Percentiles rank a stretch among this genome's conserved stretches.
These are phyloP conservation scores for Lophius piscatorius DNA, from an alignment of 2,113 vertebrate genomes.

Conservation along the genomic window DNA sequence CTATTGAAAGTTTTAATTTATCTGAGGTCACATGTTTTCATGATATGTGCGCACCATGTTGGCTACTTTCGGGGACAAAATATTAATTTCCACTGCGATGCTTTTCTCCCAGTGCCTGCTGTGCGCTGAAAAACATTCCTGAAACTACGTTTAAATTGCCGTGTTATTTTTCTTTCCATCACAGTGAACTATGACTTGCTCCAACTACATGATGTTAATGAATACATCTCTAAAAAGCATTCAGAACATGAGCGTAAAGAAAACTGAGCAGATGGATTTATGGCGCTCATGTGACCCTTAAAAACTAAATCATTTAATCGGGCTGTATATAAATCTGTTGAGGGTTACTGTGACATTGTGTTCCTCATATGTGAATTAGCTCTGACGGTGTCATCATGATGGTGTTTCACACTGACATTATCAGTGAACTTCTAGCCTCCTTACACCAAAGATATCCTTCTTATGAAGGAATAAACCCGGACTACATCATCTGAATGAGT, in stretches of 20 bases:
- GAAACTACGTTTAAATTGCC: constrained; percentile 33
- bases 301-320: background rate
- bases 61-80: constrained; percentile 26
- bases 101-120: constrained; percentile 36
- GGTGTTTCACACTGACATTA: constrained; percentile 10
- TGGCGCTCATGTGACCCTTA: background rate
- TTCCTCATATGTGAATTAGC: constrained; percentile 2
- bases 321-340: background rate
- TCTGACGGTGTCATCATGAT: constrained; percentile 32
- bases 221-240: constrained; percentile 6
- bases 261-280: background rate
- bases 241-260: background rate
- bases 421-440: constrained; percentile 2
- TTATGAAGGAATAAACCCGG: too few species aligned
- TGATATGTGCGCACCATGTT: background rate
- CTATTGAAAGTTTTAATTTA: background rate
- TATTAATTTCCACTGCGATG: constrained; percentile 26
- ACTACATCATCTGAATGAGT: too few species aligned
- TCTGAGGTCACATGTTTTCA: background rate
- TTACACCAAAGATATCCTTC: too few species aligned
- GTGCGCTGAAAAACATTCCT: constrained; percentile 13
- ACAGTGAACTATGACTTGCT: constrained; percentile 24
- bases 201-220: constrained; percentile 10
- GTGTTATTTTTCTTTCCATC: constrained; percentile 36
- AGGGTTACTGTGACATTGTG: background rate